Evolutionary conservation across 1,140 invertebrate species (phyloP), one percentile per base, ranked within the genome.

Genomic region (Drosophila nasuta): DNA sequence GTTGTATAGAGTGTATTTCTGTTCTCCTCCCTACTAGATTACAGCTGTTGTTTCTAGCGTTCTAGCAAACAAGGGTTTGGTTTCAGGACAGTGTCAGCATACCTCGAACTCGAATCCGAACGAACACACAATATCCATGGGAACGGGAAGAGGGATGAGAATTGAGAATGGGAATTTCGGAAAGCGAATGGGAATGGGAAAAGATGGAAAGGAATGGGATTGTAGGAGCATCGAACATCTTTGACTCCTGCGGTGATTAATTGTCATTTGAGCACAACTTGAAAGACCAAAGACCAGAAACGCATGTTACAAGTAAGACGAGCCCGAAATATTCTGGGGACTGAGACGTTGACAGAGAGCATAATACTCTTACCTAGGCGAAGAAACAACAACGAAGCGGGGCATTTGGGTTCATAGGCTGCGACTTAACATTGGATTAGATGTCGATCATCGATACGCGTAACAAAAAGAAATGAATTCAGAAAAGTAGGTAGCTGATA

Each of bases 211-310:
- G 49, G 10, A 52, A 41, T 33, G 66, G 10, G 62, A 54, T 54
- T 35, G 13, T 43, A 65, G 67, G 45, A 75, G 70, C 35, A 71
- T 66, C 70, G 80, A 88, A 78, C 81, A 85, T 89, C 86, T 89
- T 89, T 85, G 86, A 90, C 85, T 89, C 85, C 85, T 89, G 85
- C 35, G 85, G 85, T 89, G 85, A 89, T 89, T 89, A 89, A 89
- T 89, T 90, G 86, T 89, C 85, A 88, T 88, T 64, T 52, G 75
- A 76, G 67, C 58, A 30, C 45, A 43, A 33, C 30, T 33, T 8
- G 30, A 33, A 43, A 43, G 41, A 43, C 41, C 51, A 38, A 33
- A 63, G 45, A 30, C 52, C 43, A 57, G n/a, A 43, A 72, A 75
- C 66, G 66, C 58, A 75, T 70, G 67, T 75, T 70, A 58, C 58